phyloP scores from a whole-genome alignment of 1,140 invertebrate species.

The Nephotettix cincticeps region DNA sequence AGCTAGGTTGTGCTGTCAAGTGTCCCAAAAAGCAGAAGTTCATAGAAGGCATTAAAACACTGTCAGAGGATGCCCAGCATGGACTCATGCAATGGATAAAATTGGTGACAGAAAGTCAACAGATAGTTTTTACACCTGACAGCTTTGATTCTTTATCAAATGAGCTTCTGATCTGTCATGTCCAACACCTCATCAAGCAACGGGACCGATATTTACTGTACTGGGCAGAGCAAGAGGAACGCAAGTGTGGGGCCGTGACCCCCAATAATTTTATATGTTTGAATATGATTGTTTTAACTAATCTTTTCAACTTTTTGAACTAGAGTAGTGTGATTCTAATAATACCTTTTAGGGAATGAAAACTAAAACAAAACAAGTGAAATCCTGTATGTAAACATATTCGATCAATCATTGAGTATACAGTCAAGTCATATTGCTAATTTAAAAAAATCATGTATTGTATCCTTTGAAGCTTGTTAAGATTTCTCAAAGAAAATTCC shows the following conservation, averaged over 20 bases:
- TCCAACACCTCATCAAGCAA: slow-evolving; percentile 77
- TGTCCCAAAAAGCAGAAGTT: slow-evolving; percentile 91
- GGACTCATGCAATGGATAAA: slow-evolving; percentile 91
- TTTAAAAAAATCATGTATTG: too few species aligned
- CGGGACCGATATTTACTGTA: slow-evolving; percentile 66
- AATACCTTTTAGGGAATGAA: too few species aligned
- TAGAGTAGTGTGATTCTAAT: too few species aligned
- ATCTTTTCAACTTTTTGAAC: too few species aligned
- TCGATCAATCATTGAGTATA: too few species aligned
- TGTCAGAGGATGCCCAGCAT: slow-evolving; percentile 82
- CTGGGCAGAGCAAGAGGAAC: slow-evolving; percentile 25
- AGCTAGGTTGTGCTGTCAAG: slow-evolving; percentile 93
- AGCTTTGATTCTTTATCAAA: slow-evolving; percentile 69
- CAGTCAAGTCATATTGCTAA: too few species aligned
- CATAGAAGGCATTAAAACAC: slow-evolving; percentile 84
- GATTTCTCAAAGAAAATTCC: too few species aligned
- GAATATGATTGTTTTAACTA: too few species aligned
- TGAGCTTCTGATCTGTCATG: slow-evolving; percentile 73
- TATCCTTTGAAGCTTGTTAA: too few species aligned
- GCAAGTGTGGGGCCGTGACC: not conserved
- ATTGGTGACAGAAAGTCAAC: slow-evolving; percentile 89
- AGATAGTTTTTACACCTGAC: slow-evolving; percentile 79
- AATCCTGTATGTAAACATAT: too few species aligned
- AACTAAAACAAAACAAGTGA: too few species aligned
- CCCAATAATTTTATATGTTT: too few species aligned